Conservation (phyloP, 2,113 vertebrate genomes). For the Diglossa brunneiventris region DNA sequence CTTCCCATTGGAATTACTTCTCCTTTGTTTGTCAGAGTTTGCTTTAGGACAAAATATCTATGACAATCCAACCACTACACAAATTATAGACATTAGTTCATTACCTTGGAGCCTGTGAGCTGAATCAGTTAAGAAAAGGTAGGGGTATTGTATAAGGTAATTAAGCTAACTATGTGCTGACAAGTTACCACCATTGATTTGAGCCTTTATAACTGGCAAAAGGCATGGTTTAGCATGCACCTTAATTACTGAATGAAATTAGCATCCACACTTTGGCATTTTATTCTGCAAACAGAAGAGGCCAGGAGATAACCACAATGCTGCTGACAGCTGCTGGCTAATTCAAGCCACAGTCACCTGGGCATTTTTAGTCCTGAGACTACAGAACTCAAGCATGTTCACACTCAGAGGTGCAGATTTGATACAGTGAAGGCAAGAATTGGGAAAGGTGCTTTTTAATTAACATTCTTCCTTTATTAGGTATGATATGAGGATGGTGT, state of each 20-base stretch:
- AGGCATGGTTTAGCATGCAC: neutral
- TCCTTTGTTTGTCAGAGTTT: neutral
- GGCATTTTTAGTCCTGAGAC: neutral
- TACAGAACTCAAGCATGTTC: neutral
- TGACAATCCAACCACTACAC: neutral
- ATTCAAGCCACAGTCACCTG: neutral
- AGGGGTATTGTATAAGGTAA: neutral
- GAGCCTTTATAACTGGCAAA: neutral
- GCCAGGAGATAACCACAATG: neutral
- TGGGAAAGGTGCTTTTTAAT: neutral
- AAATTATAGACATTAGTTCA: neutral
- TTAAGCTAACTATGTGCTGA: neutral
- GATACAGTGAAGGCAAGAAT: neutral
- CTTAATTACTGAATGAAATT: neutral
- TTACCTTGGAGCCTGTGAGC: neutral
- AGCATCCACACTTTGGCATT: fast-evolving
- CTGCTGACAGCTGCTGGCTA: neutral
- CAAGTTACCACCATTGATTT: neutral
- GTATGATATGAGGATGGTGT: neutral
- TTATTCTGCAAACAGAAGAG: neutral
- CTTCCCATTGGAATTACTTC: neutral
- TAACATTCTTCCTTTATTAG: neutral
- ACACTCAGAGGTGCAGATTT: neutral
- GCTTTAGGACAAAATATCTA: neutral
- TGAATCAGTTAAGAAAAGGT: neutral